Evolutionary conservation across 2,113 vertebrate species (phyloP).

Genomic region (Tetraodon nigroviridis): DNA sequence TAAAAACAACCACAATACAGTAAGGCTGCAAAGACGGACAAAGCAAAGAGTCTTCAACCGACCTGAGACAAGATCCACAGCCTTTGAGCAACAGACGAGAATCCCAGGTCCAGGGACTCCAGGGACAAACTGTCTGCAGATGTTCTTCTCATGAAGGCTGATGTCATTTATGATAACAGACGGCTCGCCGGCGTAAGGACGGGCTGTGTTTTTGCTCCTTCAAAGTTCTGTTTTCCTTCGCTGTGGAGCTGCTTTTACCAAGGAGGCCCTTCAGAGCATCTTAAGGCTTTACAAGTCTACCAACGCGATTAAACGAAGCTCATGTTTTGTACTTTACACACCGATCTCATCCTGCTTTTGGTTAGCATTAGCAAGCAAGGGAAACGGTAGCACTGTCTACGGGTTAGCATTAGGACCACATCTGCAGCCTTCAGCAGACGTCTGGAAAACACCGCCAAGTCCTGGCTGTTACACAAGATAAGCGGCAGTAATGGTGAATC

Average conservation of each 20-base stretch:
- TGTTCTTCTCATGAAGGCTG: slow-evolving; percentile 52
- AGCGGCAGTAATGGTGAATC: too few relatives aligned
- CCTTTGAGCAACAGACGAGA: slow-evolving; percentile 22
- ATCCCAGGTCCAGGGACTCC: too few relatives aligned
- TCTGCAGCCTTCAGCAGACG: too few relatives aligned
- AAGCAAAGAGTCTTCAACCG: slow-evolving; percentile 18
- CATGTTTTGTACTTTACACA: too few relatives aligned
- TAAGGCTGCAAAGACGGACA: not conserved
- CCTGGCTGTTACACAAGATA: too few relatives aligned
- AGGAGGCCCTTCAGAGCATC: slow-evolving; percentile 26
- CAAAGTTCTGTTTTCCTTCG: not conserved
- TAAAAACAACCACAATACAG: not conserved
- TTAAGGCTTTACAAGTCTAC: slow-evolving; percentile 43
- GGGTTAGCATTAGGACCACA: too few relatives aligned
- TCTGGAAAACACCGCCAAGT: too few relatives aligned
- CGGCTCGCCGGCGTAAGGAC: not conserved
- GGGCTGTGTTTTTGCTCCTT: not conserved
- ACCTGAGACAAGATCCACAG: slow-evolving; percentile 21
- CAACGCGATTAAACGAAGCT: not conserved
- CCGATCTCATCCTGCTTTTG: too few relatives aligned
- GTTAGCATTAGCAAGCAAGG: too few relatives aligned
- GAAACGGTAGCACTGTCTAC: too few relatives aligned
- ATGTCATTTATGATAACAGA: slow-evolving; percentile 51
- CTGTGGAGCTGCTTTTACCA: not conserved
- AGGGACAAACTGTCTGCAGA: slow-evolving; percentile 22